Percentiles rank a stretch among this genome's conserved stretches.
Conservation (phyloP, 1,140 invertebrate genomes). For the Hermatobates lingyangjiaoensis region DNA sequence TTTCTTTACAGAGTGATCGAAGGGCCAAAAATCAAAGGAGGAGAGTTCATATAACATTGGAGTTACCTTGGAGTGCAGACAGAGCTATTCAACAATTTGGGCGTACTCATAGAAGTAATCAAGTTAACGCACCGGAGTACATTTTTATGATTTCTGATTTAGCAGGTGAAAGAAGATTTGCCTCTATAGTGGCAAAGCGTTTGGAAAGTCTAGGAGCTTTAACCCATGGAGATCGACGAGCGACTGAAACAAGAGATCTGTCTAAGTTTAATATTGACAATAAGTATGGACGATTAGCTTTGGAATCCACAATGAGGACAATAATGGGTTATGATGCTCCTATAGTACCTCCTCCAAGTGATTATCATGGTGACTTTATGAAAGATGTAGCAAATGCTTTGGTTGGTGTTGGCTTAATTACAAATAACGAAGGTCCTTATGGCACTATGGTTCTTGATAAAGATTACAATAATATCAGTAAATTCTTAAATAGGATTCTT, state of each 20-base stretch:
- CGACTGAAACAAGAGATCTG: constrained; percentile 89
- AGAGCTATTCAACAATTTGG: constrained; percentile 99
- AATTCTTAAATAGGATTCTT: constrained; percentile 95
- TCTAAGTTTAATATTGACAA: constrained; percentile 98
- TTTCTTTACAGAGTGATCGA: constrained; percentile 87
- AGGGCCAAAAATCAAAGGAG: constrained; percentile 77
- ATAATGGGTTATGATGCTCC: constrained; percentile 40
- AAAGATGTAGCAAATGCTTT: constrained; percentile 45
- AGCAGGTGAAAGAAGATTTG: constrained; percentile 90
- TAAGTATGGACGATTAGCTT: constrained; percentile 77
- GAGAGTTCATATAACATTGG: constrained; percentile 92
- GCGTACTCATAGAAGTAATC: constrained; percentile 65
- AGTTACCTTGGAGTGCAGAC: constrained; percentile 97
- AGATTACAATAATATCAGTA: constrained; percentile 94
- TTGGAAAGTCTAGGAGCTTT: constrained; percentile 84
- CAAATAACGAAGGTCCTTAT: constrained; percentile 56
- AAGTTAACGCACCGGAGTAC: constrained; percentile 95
- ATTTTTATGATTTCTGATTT: constrained; percentile 96
- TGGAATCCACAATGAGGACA: constrained; percentile 87
- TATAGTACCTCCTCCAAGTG: constrained; percentile 63
- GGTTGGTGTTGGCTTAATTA: constrained; percentile 79
- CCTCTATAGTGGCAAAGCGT: constrained; percentile 85
- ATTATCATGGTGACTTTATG: constrained; percentile 87
- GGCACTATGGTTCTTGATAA: constrained; percentile 71
- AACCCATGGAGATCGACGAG: constrained; percentile 94